Percentiles rank a stretch among this genome's conserved stretches.
Evolutionary conservation across 2,113 vertebrate species (phyloP).

Genomic region (Calyptomena viridis): DNA sequence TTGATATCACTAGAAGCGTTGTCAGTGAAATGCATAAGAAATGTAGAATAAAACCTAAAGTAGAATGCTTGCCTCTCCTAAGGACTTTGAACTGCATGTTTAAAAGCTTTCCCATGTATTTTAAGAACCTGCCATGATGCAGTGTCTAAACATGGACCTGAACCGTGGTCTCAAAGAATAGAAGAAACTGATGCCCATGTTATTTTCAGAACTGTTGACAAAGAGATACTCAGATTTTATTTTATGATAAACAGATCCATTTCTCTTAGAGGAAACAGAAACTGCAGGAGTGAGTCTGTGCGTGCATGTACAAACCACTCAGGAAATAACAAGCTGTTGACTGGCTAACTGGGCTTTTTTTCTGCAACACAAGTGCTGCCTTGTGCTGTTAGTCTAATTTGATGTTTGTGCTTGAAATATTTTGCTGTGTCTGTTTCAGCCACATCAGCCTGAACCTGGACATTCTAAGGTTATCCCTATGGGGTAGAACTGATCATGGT

Average conservation of each 20-base stretch:
- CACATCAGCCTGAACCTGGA: background rate
- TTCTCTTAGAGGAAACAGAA: background rate
- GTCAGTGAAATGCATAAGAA: background rate
- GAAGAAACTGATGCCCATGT: background rate
- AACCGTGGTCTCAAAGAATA: background rate
- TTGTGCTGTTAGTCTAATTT: background rate
- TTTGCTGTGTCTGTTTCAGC: background rate
- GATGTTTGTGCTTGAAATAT: background rate
- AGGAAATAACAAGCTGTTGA: constrained; percentile 28
- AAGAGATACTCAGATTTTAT: background rate
- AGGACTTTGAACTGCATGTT: background rate
- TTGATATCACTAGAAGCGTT: background rate
- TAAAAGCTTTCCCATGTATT: background rate
- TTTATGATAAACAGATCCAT: background rate
- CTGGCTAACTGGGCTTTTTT: background rate
- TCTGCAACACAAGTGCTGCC: background rate
- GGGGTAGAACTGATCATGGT: background rate
- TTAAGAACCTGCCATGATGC: background rate
- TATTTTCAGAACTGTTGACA: background rate
- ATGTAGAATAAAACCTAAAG: background rate
- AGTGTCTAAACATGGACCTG: background rate
- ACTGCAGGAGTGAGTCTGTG: background rate
- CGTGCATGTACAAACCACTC: background rate
- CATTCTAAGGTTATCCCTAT: background rate
- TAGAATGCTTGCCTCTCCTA: background rate